These are phyloP conservation scores for Amphipyra tragopoginis DNA, from an alignment of 2,888 invertebrate species.

Conservation along the genomic window DNA sequence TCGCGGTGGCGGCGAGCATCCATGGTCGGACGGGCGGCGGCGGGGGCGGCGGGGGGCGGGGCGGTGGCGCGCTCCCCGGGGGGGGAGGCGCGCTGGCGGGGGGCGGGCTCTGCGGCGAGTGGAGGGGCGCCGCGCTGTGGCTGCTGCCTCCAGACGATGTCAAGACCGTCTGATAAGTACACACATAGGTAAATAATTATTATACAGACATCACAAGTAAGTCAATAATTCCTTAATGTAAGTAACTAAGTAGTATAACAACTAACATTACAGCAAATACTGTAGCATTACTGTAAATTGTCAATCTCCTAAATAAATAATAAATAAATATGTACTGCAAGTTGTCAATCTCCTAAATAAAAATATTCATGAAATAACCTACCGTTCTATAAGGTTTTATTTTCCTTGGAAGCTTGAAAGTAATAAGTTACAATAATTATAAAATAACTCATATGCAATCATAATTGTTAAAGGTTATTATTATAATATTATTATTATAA, in stretches of 20 bases:
- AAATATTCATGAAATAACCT: conserved; percentile 40
- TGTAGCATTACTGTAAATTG: too few species aligned
- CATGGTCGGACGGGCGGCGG: conserved; percentile 67
- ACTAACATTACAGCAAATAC: too few species aligned
- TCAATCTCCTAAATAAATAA: too few species aligned
- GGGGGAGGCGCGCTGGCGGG: conserved; percentile 60
- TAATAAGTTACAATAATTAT: background rate
- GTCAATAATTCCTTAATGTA: too few species aligned
- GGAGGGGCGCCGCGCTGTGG: conserved; percentile 18
- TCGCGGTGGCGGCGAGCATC: conserved; percentile 75
- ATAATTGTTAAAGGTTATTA: background rate
- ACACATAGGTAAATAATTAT: background rate
- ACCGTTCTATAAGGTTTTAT: conserved; percentile 79
- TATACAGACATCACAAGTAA: background rate
- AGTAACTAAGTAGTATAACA: too few species aligned
- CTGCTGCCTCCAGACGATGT: conserved; percentile 31
- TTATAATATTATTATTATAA: too few species aligned
- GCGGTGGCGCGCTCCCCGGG: conserved; percentile 17
- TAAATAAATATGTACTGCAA: too few species aligned
- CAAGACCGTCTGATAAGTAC: conserved; percentile 64
- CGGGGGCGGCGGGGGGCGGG: conserved; percentile 60
- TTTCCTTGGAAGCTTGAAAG: conserved; percentile 81
- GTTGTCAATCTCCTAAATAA: background rate
- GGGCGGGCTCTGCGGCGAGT: conserved; percentile 56
- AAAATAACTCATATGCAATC: background rate